Percentiles rank a stretch among this genome's conserved stretches.
phyloP scores from a whole-genome alignment of 1,140 invertebrate genomes.

The Drosophila lacertosa region DNA sequence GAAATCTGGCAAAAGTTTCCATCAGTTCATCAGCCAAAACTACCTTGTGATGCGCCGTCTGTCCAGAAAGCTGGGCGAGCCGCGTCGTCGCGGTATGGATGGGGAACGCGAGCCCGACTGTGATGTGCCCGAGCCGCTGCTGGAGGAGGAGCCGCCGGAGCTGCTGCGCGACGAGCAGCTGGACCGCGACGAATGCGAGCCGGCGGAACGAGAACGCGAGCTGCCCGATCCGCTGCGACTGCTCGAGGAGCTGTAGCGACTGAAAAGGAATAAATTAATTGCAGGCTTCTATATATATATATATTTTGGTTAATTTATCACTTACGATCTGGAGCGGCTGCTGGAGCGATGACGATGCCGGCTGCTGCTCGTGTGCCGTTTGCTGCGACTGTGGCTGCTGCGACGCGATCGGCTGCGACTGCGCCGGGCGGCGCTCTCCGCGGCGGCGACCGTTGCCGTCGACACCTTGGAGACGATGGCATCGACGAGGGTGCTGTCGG shows the following conservation, averaged over 20 bases:
- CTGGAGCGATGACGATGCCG: constrained; percentile 73
- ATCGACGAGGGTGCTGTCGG: constrained; percentile 79
- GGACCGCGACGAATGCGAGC: constrained; percentile 84
- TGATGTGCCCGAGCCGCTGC: constrained; percentile 72
- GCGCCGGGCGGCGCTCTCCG: constrained; percentile 74
- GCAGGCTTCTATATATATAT: too few species aligned
- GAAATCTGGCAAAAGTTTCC: too few species aligned
- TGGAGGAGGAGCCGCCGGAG: constrained; percentile 77
- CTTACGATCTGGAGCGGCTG: constrained; percentile 84
- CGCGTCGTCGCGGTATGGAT: constrained; percentile 93
- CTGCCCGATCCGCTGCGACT: constrained; percentile 80
- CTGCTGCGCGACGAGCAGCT: constrained; percentile 85
- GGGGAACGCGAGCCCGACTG: constrained; percentile 89
- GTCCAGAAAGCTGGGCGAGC: constrained; percentile 95
- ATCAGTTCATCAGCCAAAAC: constrained; percentile 37
- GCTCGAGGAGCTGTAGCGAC: constrained; percentile 84
- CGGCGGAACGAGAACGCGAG: constrained; percentile 84
- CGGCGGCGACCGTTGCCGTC: constrained; percentile 79
- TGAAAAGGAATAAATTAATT: too few species aligned
- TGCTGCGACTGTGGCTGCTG: constrained; percentile 60
- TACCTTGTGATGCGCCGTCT: constrained; percentile 96
- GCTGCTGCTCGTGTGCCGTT: constrained; percentile 54
- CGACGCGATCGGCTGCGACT: constrained; percentile 71
- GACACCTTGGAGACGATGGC: constrained; percentile 83
- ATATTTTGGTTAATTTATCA: too few species aligned